Conservation (phyloP, 2,113 vertebrate species). For the Megaceryle torquata region DNA sequence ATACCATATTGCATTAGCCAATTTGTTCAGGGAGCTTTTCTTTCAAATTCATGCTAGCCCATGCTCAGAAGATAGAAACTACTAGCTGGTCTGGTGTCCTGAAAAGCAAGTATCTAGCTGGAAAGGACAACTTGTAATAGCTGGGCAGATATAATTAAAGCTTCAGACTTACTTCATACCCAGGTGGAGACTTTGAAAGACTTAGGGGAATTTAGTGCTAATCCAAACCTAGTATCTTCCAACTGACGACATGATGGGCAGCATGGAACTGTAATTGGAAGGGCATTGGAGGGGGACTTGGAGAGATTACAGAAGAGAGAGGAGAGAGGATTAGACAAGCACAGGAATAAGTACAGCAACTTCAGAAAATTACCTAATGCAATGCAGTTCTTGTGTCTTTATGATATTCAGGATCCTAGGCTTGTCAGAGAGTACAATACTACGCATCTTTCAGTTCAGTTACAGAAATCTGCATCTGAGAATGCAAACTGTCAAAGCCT, state of each 20-base stretch:
- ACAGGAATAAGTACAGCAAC: slow-evolving; percentile 38
- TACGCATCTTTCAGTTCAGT: slow-evolving; percentile 4
- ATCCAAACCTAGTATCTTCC: slow-evolving; percentile 55
- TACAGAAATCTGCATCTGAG: slow-evolving; percentile 28
- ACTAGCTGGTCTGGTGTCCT: neutral
- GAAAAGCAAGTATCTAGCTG: slow-evolving; percentile 5
- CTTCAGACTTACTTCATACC: slow-evolving; percentile 56
- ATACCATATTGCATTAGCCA: neutral
- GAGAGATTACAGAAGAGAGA: slow-evolving; percentile 55
- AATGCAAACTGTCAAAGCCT: slow-evolving; percentile 25
- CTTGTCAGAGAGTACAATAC: slow-evolving; percentile 45
- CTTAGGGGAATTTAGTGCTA: slow-evolving; percentile 67
- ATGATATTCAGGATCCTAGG: slow-evolving; percentile 26
- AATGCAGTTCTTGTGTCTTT: slow-evolving; percentile 42
- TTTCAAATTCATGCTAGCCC: slow-evolving; percentile 5
- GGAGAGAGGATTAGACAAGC: slow-evolving; percentile 64
- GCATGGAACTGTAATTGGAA: slow-evolving; percentile 63
- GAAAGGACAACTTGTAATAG: slow-evolving; percentile 46
- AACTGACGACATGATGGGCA: slow-evolving; percentile 48
- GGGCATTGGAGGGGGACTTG: slow-evolving; percentile 63
- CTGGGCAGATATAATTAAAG: slow-evolving; percentile 61
- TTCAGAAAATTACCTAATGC: slow-evolving; percentile 55
- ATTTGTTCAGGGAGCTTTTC: slow-evolving; percentile 35
- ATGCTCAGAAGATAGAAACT: neutral
- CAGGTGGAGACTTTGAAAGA: slow-evolving; percentile 59